These are phyloP conservation scores for Harpagifer antarcticus DNA, from an alignment of 2,797 vertebrate genomes.

Conservation along the genomic window DNA sequence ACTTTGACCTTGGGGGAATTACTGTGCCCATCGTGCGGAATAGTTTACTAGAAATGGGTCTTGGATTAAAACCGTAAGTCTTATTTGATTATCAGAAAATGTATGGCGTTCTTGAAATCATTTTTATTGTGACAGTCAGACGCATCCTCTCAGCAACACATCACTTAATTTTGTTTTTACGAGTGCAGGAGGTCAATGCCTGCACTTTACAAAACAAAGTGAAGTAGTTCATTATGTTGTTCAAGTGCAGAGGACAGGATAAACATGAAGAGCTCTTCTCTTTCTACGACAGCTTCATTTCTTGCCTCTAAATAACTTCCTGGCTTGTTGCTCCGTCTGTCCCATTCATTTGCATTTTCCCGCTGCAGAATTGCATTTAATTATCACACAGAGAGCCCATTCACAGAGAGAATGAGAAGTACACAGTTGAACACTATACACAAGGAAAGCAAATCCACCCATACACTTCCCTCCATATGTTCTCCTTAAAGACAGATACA, in stretches of 20 bases:
- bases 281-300: slow-evolving; percentile 49
- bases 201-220: slow-evolving; percentile 29
- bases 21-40: background rate
- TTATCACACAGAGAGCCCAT: slow-evolving; percentile 67
- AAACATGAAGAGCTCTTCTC: slow-evolving; percentile 11
- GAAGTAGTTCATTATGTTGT: slow-evolving; percentile 47
- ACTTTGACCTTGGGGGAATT: slow-evolving; percentile 41
- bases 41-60: background rate
- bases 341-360: slow-evolving; percentile 68
- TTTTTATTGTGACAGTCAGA: slow-evolving; percentile 5
- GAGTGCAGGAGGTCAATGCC: slow-evolving; percentile 14
- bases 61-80: slow-evolving; percentile 21
- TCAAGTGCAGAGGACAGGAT: slow-evolving; percentile 27
- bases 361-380: slow-evolving; percentile 65
- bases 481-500: slow-evolving; percentile 42
- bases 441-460: slow-evolving; percentile 36
- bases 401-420: slow-evolving; percentile 68
- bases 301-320: slow-evolving; percentile 54
- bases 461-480: slow-evolving; percentile 37
- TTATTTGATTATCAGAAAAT: slow-evolving; percentile 17
- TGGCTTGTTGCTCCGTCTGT: slow-evolving; percentile 62
- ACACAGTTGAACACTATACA: slow-evolving; percentile 45
- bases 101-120: background rate
- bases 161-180: slow-evolving; percentile 26
- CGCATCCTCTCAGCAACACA: background rate